Evolutionary conservation across 1,140 invertebrate species (phyloP), one percentile per base, ranked within the genome.

Genomic region (Zaprionus inermis): DNA sequence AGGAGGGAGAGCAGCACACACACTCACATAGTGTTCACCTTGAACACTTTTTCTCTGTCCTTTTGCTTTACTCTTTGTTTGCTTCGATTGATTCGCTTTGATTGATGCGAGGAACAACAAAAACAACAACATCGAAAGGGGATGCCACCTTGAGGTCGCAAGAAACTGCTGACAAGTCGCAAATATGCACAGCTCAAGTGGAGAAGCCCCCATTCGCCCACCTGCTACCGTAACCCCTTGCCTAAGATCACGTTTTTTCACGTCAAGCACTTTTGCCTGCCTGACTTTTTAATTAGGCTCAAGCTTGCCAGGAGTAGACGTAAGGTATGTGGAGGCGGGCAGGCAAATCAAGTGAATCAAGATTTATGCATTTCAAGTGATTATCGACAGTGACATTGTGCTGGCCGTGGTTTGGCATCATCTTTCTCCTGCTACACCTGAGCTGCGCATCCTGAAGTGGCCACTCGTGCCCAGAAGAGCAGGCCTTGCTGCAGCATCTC

Each of bases 331-430:
- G 9, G 7, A 11, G 28, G 9, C 7, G 14, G 32, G 11, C 11
- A 46, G n/a, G 24, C 22, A n/a, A 36, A 60, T 60, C 44, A 34
- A 64, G 46, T 44, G 44, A 16, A 44, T 44, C 38, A 16, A 44
- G 38, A 44, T 36, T 55, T 49, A 30, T 56, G 10, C 18, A 49
- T 28, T 41, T 66, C 61, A 51, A 72, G 61, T 38, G 69, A 30
- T 28, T 56, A 51, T 72, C 56, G 71, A 60, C 71, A 73, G 49
- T 73, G 65, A 73, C 71, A 73, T 73, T 73, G 71, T 73, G 71
- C 22, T 32, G 32, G 49, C 12, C 20, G 4, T 52, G 12, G n/a
- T 5, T 28, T 34, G 32, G 58, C 32, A 32, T 20, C 16, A 11
- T 11, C 20, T 18, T 4, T 9, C 46, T 20, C 5, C 22, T 28